Evolutionary conservation across 1,140 invertebrate species (phyloP).

Genomic region (Hermetia illucens): DNA sequence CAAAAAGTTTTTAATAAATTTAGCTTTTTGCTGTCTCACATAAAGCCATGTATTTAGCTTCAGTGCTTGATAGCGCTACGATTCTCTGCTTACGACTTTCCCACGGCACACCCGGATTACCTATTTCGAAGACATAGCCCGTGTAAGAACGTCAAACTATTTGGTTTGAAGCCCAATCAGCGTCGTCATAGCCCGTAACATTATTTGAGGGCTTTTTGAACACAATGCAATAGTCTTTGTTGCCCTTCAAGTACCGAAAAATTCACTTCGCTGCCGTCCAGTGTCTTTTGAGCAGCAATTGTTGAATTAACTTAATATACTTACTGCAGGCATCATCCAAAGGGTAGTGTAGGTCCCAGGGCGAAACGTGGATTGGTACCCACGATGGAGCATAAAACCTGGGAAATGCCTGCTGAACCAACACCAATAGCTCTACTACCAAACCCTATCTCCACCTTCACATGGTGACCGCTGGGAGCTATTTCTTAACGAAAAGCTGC

Average conservation of each 20-base stretch:
- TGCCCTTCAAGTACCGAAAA: slow-evolving; percentile 4
- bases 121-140: neutral
- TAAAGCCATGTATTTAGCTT: slow-evolving; percentile 35
- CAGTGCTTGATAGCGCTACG: slow-evolving; percentile 15
- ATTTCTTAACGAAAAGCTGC: no score
- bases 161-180: slow-evolving; percentile 12
- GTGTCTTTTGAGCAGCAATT: slow-evolving; percentile 1
- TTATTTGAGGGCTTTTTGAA: slow-evolving; percentile 10
- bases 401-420: no score
- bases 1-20: slow-evolving; percentile 1
- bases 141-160: slow-evolving; percentile 11
- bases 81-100: slow-evolving; percentile 7
- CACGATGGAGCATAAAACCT: no score
- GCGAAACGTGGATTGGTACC: no score
- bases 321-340: no score
- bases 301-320: slow-evolving; percentile 4
- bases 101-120: slow-evolving; percentile 6
- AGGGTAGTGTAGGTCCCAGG: no score
- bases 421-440: no score
- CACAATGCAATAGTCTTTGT: slow-evolving; percentile 12
- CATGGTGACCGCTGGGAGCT: no score
- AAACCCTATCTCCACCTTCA: no score
- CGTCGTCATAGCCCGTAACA: slow-evolving; percentile 13
- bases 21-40: neutral
- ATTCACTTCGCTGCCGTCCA: slow-evolving; percentile 5